Evolutionary conservation across 2,797 vertebrate genomes (phyloP).

Genomic region (Alcedo quadribrachys): DNA sequence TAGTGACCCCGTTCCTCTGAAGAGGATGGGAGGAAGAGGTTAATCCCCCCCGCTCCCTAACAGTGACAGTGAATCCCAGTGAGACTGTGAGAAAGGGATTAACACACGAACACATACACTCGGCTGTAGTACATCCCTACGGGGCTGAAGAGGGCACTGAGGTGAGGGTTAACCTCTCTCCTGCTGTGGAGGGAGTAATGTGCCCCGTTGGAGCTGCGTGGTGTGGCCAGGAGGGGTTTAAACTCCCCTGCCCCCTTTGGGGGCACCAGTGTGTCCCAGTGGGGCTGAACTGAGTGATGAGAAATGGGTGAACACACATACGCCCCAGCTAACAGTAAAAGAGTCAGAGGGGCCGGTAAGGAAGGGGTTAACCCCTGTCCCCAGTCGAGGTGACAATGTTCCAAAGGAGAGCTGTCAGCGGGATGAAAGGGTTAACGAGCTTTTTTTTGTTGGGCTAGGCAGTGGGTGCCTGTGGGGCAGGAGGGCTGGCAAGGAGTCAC

Average conservation of each 20-base stretch:
- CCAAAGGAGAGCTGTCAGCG: background rate
- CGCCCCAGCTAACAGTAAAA: background rate
- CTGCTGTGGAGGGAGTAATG: background rate
- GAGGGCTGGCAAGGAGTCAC: background rate
- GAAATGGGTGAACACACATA: background rate
- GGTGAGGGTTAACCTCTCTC: background rate
- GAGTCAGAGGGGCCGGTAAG: background rate
- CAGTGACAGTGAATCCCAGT: background rate
- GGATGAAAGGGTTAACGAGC: background rate
- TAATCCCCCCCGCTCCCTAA: background rate
- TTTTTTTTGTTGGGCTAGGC: background rate
- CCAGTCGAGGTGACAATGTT: background rate
- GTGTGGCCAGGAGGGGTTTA: background rate
- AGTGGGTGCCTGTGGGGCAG: background rate
- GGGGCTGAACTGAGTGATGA: background rate
- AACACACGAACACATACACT: background rate
- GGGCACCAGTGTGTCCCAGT: background rate
- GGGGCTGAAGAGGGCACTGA: background rate
- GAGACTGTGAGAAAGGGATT: background rate
- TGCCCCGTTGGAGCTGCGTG: background rate
- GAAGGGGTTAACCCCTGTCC: too few species aligned
- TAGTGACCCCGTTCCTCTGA: background rate
- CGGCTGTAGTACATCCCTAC: background rate
- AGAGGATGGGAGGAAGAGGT: background rate
- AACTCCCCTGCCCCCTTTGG: rapidly evolving